Conservation (phyloP, 2,888 invertebrate species). For the Muschampia plurimacula region DNA sequence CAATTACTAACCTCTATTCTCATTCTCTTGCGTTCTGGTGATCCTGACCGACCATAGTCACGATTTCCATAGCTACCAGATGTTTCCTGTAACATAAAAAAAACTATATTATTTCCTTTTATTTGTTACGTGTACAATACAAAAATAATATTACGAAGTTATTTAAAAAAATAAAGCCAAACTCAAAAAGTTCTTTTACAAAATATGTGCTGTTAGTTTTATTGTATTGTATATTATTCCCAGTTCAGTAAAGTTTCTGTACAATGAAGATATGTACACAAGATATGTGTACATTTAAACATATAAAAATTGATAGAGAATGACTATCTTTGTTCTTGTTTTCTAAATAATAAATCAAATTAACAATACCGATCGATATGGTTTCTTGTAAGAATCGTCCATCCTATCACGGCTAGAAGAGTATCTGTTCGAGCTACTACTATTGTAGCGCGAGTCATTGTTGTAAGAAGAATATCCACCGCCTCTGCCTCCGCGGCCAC, state of each 20-base stretch:
- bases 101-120: neutral
- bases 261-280: too few species aligned
- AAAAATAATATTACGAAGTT: too few species aligned
- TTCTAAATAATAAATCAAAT: neutral
- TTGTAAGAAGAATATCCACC: slow-evolving; percentile 75
- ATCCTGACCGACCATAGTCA: slow-evolving; percentile 85
- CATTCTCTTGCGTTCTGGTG: slow-evolving; percentile 88
- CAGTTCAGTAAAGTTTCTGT: too few species aligned
- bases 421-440: slow-evolving; percentile 69
- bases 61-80: slow-evolving; percentile 81
- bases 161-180: too few species aligned
- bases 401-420: slow-evolving; percentile 70
- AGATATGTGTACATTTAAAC: too few species aligned
- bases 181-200: too few species aligned
- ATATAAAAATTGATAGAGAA: neutral
- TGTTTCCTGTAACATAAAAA: slow-evolving; percentile 64
- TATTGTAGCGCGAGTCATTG: slow-evolving; percentile 74
- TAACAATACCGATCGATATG: slow-evolving; percentile 71
- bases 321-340: neutral
- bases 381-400: slow-evolving; percentile 79
- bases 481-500: slow-evolving; percentile 72
- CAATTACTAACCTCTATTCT: slow-evolving; percentile 85
- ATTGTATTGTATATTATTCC: too few species aligned
- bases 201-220: too few species aligned
- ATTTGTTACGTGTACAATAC: too few species aligned